phyloP scores from a whole-genome alignment of 2,113 vertebrate genomes.

The Cyanocitta stelleri region DNA sequence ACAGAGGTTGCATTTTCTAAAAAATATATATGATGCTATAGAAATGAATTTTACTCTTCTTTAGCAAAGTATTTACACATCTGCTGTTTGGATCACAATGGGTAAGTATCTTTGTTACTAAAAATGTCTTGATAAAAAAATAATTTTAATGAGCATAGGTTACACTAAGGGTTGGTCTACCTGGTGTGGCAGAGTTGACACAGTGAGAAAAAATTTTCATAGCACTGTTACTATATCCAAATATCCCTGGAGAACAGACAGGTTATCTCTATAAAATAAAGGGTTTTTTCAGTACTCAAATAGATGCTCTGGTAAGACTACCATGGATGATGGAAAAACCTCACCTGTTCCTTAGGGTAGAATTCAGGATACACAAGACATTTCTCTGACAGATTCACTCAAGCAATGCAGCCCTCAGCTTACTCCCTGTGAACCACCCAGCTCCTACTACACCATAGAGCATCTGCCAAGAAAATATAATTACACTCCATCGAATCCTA shows the following conservation, averaged over 20 bases:
- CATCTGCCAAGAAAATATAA: neutral
- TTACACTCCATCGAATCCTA: neutral
- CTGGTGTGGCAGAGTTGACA: neutral
- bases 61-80: neutral
- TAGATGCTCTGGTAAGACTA: neutral
- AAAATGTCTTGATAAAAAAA: neutral
- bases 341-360: neutral
- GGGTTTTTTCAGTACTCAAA: neutral
- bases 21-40: neutral
- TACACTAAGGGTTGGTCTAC: neutral
- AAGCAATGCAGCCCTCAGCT: neutral
- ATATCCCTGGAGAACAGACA: neutral
- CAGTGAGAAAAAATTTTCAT: neutral
- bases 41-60: neutral
- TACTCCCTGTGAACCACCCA: neutral
- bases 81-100: neutral
- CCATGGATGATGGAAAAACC: neutral
- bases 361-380: neutral
- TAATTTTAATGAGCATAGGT: neutral
- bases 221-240: neutral
- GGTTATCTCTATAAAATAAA: neutral
- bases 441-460: neutral
- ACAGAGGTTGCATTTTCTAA: neutral
- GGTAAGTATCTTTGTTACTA: neutral
- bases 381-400: neutral